These are phyloP conservation scores for Tortricodes alternella DNA, from an alignment of 2,888 invertebrate genomes.

Conservation along the genomic window DNA sequence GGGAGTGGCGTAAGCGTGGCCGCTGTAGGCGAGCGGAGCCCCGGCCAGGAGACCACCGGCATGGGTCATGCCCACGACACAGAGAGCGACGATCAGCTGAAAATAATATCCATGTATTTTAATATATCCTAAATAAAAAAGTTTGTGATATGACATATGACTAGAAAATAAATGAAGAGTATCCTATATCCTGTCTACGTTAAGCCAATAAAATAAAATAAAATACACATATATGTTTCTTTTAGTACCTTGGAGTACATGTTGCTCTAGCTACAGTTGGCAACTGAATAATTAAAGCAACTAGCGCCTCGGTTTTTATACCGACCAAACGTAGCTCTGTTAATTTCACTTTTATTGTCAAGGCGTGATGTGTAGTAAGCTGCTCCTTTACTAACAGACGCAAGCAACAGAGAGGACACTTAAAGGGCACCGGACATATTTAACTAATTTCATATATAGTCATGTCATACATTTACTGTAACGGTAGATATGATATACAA, in stretches of 20 bases:
- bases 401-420: slow-evolving; percentile 18
- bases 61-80: slow-evolving; percentile 82
- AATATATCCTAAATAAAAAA: neutral
- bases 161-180: neutral
- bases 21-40: too few relatives aligned
- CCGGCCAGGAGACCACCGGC: slow-evolving; percentile 76
- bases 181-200: too few relatives aligned
- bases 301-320: slow-evolving; percentile 77
- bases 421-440: slow-evolving; percentile 17
- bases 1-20: too few relatives aligned
- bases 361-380: slow-evolving; percentile 47
- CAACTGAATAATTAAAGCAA: slow-evolving; percentile 76
- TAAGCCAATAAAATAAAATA: neutral
- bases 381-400: neutral
- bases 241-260: slow-evolving; percentile 76
- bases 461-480: too few relatives aligned
- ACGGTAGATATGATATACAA: too few relatives aligned
- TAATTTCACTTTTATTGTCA: slow-evolving; percentile 79
- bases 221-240: neutral
- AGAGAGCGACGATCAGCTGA: slow-evolving; percentile 82
- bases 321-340: slow-evolving; percentile 51
- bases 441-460: slow-evolving; percentile 5
- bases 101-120: slow-evolving; percentile 37
- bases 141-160: slow-evolving; percentile 38
- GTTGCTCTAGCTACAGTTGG: slow-evolving; percentile 75